Percentiles rank a stretch among this genome's conserved stretches.
Conservation (phyloP, 53 echinoderm and acorn worm genomes). For the Paelopatides confundens region DNA sequence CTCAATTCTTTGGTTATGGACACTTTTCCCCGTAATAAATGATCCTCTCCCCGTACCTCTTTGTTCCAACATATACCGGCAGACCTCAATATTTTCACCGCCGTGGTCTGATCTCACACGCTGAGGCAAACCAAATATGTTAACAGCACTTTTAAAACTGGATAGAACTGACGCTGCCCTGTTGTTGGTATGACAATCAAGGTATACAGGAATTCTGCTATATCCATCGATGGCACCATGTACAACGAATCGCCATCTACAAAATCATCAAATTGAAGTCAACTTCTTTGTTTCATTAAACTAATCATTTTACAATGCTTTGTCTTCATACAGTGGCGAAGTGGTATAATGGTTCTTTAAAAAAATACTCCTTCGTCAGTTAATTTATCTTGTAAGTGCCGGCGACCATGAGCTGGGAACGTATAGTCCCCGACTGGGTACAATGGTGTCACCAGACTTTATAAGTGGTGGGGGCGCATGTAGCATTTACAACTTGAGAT, state of each 20-base stretch:
- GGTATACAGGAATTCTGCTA: constrained; percentile 58
- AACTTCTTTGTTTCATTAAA: no score
- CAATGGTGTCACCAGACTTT: no score
- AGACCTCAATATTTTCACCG: constrained; percentile 70
- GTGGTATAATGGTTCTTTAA: no score
- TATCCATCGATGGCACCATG: constrained; percentile 82
- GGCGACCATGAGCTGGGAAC: no score
- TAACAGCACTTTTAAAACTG: constrained; percentile 33
- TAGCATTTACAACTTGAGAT: no score
- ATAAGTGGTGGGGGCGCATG: no score
- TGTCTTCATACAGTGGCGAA: not conserved
- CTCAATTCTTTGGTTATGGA: no score
- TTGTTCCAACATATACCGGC: constrained; percentile 57
- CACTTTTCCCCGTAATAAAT: constrained; percentile 71
- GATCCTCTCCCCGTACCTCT: constrained; percentile 61
- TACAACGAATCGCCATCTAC: constrained; percentile 76
- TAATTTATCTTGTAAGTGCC: no score
- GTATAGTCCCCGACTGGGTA: no score
- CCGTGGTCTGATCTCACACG: constrained; percentile 69
- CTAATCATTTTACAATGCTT: no score
- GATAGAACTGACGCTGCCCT: constrained; percentile 26
- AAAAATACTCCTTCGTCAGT: no score
- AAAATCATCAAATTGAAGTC: not conserved
- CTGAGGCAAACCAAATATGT: constrained; percentile 67
- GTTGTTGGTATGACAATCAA: constrained; percentile 69